Evolutionary conservation across 2,797 vertebrate genomes (phyloP).

Genomic region (Oreochromis mossambicus): DNA sequence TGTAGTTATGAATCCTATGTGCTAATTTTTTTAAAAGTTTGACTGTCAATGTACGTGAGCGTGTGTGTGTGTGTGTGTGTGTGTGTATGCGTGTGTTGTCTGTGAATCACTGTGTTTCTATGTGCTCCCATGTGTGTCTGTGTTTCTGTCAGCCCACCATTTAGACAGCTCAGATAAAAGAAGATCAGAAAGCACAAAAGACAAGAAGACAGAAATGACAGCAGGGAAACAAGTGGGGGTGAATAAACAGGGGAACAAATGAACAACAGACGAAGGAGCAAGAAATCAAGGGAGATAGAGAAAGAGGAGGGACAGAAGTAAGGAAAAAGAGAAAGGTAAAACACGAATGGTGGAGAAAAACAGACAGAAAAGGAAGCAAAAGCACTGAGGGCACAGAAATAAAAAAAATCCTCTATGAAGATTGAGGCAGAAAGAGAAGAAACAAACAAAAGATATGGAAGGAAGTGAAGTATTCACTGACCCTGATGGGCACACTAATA

Average conservation of each 20-base stretch:
- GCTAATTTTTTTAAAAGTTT: neutral
- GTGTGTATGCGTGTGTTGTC: neutral
- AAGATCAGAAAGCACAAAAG: conserved; percentile 58
- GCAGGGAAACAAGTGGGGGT: conserved; percentile 56
- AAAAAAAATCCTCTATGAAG: neutral
- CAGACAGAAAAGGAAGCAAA: conserved; percentile 21
- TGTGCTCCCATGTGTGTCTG: conserved; percentile 25
- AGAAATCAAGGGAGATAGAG: conserved; percentile 19
- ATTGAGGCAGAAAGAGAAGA: conserved; percentile 5
- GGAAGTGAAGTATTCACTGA: conserved; percentile 24
- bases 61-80: neutral
- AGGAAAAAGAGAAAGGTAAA: neutral
- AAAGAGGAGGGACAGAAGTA: conserved; percentile 7
- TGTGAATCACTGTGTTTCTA: conserved; percentile 18
- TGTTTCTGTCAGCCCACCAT: conserved; percentile 51
- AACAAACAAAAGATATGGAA: conserved; percentile 16
- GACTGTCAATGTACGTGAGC: neutral
- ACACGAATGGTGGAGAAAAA: conserved; percentile 2
- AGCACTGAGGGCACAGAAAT: conserved; percentile 2
- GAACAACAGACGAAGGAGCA: conserved; percentile 33
- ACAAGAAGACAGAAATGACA: conserved; percentile 48
- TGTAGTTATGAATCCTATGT: neutral
- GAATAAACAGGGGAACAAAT: conserved; percentile 59
- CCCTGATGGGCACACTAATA: conserved; percentile 27
- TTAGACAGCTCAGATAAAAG: conserved; percentile 60